Base-by-base conservation (phyloP, 1,140 invertebrate genomes). In the Ceratina australensis region DNA sequence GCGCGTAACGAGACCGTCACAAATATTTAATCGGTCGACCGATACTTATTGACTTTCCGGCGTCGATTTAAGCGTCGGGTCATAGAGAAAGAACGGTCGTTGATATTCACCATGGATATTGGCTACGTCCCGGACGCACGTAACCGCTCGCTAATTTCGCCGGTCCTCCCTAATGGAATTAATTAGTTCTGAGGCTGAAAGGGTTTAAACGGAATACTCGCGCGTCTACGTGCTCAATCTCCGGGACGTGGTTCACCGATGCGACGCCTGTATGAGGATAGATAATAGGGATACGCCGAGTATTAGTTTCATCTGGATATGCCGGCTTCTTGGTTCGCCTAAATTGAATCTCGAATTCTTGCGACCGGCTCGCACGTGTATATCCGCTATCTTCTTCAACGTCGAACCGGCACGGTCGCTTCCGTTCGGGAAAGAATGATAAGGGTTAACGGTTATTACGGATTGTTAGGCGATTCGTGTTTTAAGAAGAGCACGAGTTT, bases 21-120 rank as follows among this genome's bases (percentile, higher is more conserved):
- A 73, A 73, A 73, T 73, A 73, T 73, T 73, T 65, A 56, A 73
- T 65, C 72, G 72, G 28, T 65, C 49, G 49, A 42, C 49, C 60
- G 61, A 73, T 56, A 65, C 72, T 73, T 73, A 65, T 73, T 54
- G 60, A 65, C 28, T 73, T 13, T 18, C 8, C 22, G 47, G 59
- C n/a, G n/a, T 8, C 13, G 3, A 42, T 3, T 5, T 50, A 15
- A 22, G 24, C 28, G 54, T 16, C n/a, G 42, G 33, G 47, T 8
- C 68, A 18, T 60, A 13, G 56, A 50, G 49, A 61, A 73, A 72
- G 33, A 20, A 52, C 16, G 59, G 15, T 50, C 7, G 5, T 18
- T 8, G 22, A 15, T 49, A 60, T 13, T 26, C 13, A 2, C 13
- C 2, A 16, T 42, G 5, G 18, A 68, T 63, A 72, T 64, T 63